Conservation (phyloP, 2,888 invertebrate species). For the Platynereis dumerilii region DNA sequence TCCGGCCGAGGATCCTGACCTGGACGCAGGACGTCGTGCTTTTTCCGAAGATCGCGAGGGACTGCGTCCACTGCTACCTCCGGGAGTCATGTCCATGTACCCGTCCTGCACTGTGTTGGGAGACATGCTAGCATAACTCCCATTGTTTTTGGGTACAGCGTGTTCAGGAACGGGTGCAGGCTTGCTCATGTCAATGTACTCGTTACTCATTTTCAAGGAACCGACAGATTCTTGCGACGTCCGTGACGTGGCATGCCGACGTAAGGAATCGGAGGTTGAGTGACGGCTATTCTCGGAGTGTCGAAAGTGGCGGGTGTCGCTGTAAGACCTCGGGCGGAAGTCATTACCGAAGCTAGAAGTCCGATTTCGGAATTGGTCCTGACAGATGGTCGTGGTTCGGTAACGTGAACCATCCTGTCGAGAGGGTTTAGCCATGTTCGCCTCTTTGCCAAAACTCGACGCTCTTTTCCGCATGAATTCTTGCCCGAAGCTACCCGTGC, state of each 20-base stretch:
- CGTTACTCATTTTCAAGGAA: background rate
- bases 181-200: too few species aligned
- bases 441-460: slow-evolving; percentile 22
- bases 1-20: too few species aligned
- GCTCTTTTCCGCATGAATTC: slow-evolving; percentile 17
- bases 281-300: slow-evolving; percentile 16
- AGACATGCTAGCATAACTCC: too few species aligned
- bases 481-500: slow-evolving; percentile 25
- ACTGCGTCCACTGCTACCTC: too few species aligned
- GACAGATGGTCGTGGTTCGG: slow-evolving; percentile 31
- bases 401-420: slow-evolving; percentile 18
- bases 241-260: background rate
- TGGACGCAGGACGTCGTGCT: too few species aligned
- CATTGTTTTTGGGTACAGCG: too few species aligned
- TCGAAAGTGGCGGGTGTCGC: slow-evolving; percentile 44
- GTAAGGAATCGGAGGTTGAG: slow-evolving; percentile 24
- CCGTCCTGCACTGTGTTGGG: too few species aligned
- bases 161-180: too few species aligned
- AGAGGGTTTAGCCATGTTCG: background rate
- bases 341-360: slow-evolving; percentile 51
- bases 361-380: slow-evolving; percentile 41
- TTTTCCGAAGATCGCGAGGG: too few species aligned
- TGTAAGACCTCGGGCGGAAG: slow-evolving; percentile 53
- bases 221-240: slow-evolving; percentile 2
- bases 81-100: too few species aligned